These are phyloP conservation scores for Rhimphoctona megacephalus DNA, from an alignment of 2,888 invertebrate genomes.

Conservation along the genomic window DNA sequence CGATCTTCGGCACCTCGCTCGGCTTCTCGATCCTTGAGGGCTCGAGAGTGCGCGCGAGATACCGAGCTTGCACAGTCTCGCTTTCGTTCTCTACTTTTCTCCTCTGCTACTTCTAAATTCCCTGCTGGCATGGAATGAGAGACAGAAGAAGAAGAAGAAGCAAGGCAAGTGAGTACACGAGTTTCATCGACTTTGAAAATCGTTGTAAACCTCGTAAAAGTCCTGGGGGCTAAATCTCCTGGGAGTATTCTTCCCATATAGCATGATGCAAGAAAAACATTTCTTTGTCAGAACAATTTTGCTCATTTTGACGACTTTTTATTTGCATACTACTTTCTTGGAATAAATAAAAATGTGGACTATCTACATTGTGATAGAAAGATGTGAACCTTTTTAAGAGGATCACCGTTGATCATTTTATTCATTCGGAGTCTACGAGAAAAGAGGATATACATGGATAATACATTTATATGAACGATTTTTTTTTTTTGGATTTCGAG, in stretches of 20 bases:
- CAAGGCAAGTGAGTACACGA: conserved; percentile 53
- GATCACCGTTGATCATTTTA: conserved; percentile 5
- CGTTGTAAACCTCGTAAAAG: conserved; percentile 53
- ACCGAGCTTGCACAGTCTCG: conserved; percentile 40
- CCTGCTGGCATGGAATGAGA: conserved; percentile 17
- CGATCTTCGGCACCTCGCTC: conserved; percentile 53
- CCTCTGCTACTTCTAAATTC: conserved; percentile 41
- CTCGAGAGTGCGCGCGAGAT: conserved; percentile 45
- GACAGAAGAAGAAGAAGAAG: conserved; percentile 35
- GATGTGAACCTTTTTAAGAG: neutral
- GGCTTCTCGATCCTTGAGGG: conserved; percentile 21
- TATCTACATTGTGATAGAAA: no score
- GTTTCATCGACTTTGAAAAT: conserved; percentile 64
- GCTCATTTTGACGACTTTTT: neutral
- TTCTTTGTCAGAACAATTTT: neutral
- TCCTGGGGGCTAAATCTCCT: conserved; percentile 50
- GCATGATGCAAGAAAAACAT: neutral
- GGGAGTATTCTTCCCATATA: conserved; percentile 29
- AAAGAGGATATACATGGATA: neutral
- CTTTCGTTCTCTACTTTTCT: conserved; percentile 26
- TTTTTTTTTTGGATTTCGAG: conserved; percentile 10
- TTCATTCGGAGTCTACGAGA: no score
- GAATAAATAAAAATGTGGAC: no score
- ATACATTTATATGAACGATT: neutral
- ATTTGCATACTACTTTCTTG: neutral